Conservation (phyloP, 2,888 invertebrate genomes). For the Nebria salina region DNA sequence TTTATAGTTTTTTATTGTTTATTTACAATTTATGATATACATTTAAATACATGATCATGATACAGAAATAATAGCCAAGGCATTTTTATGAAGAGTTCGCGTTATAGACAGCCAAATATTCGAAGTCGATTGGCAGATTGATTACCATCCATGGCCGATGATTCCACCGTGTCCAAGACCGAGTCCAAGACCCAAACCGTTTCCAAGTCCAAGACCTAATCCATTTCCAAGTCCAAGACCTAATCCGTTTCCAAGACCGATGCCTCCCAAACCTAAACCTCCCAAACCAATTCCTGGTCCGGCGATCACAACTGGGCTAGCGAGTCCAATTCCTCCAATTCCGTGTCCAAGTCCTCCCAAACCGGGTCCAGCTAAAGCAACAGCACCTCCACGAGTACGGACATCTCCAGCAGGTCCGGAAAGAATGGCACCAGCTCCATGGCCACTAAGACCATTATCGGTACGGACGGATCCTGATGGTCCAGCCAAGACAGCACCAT, state of each 20-base stretch:
- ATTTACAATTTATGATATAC: not conserved
- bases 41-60: slow-evolving; percentile 16
- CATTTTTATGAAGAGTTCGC: not conserved
- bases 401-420: slow-evolving; percentile 45
- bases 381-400: slow-evolving; percentile 39
- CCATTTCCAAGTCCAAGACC: slow-evolving; percentile 47
- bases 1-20: not conserved
- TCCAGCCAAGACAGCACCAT: slow-evolving; percentile 47
- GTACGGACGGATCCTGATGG: slow-evolving; percentile 46
- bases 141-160: slow-evolving; percentile 16
- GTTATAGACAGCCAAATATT: not conserved
- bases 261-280: slow-evolving; percentile 45
- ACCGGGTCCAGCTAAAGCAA: slow-evolving; percentile 30
- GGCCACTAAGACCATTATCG: slow-evolving; percentile 48
- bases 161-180: slow-evolving; percentile 22
- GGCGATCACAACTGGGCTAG: slow-evolving; percentile 25
- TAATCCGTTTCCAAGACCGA: slow-evolving; percentile 43
- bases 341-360: slow-evolving; percentile 44
- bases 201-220: slow-evolving; percentile 44
- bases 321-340: slow-evolving; percentile 37
- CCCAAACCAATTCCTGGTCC: slow-evolving; percentile 44
- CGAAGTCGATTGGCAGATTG: not conserved
- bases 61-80: not conserved
- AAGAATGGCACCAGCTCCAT: slow-evolving; percentile 39
- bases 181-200: slow-evolving; percentile 9